A percentile compares a stretch with the other conserved stretches of the same genome.
phyloP scores from a whole-genome alignment of 2,888 invertebrate genomes.

The Gymnoscelis rufifasciata region DNA sequence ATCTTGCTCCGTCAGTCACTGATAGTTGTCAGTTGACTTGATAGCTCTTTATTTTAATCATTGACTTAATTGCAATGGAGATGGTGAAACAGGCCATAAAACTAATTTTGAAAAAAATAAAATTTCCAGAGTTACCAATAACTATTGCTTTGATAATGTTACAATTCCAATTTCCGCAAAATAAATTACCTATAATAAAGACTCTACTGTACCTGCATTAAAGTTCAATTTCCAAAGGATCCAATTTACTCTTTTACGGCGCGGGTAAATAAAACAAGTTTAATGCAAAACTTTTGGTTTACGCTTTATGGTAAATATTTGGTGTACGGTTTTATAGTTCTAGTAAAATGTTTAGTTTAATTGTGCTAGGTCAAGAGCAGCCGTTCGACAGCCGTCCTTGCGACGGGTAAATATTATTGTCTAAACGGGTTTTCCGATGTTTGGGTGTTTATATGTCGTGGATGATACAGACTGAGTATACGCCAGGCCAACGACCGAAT shows the following conservation, averaged over 20 bases:
- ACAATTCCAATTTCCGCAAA: too few species aligned
- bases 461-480: slow-evolving; percentile 51
- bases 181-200: slow-evolving; percentile 17
- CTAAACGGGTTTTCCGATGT: slow-evolving; percentile 75
- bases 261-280: slow-evolving; percentile 73
- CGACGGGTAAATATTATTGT: slow-evolving; percentile 77
- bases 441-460: slow-evolving; percentile 65
- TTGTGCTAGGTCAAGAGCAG: slow-evolving; percentile 78
- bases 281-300: slow-evolving; percentile 79
- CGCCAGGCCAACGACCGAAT: slow-evolving; percentile 47
- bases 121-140: too few species aligned
- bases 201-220: slow-evolving; percentile 26
- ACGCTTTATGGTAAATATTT: slow-evolving; percentile 80
- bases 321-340: slow-evolving; percentile 77
- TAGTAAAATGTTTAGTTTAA: slow-evolving; percentile 78
- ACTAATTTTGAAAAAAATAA: too few species aligned
- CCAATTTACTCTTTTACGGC: slow-evolving; percentile 44
- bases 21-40: too few species aligned
- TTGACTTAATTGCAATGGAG: too few species aligned
- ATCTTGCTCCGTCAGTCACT: too few species aligned
- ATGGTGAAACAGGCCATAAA: too few species aligned
- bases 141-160: too few species aligned
- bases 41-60: too few species aligned
- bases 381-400: slow-evolving; percentile 78
- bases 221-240: slow-evolving; percentile 39